Evolutionary conservation across 2,113 vertebrate species (phyloP), one percentile per base, ranked within the genome.

Genomic region (Pteropus alecto): DNA sequence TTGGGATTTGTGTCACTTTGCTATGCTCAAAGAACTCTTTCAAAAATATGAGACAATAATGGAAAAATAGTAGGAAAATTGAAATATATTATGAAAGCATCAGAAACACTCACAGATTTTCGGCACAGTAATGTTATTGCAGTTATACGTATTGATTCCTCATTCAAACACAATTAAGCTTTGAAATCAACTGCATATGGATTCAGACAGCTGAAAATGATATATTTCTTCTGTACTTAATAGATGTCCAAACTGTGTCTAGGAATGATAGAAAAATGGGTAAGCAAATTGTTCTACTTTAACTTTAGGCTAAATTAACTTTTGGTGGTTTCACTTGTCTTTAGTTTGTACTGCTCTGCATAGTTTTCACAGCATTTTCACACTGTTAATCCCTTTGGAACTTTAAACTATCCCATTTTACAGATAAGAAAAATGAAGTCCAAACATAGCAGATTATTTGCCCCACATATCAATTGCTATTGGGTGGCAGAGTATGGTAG

Each of bases 131-230:
- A 86, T 96, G 86, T 85, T 94, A 85, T 90, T 86, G 68, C 90
- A 95, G 93, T 95, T 94, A 90, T 79, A 91, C 6, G 48, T 96
- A 97, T 96, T 97, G 97, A 98, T 98, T 98, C 86, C 63, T 93
- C 97, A 97, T 97, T 98, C 96, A 96, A 95, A 96, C 48, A 89
- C 83, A 98, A 96, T 96, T 97, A 98, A 96, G 94, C 92, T 95
- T 95, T 82, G 79, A 95, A 98, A 97, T 97, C 96, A 97, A 94
- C 91, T 96, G 85, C 8, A 16, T 71, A 94, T 97, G 81, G 90
- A 96, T 93, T 95, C 68, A 94, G 93, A 95, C 74, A 96, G 90
- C 85, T 96, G 97, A 97, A 97, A 94, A 97, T 96, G 93, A 95
- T 97, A 85, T 91, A 96, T 96, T 97, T 95, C 85, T 97, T 90